Evolutionary conservation across 2,113 vertebrate species (phyloP), one percentile per base, ranked within the genome.

Genomic region (Natator depressus): DNA sequence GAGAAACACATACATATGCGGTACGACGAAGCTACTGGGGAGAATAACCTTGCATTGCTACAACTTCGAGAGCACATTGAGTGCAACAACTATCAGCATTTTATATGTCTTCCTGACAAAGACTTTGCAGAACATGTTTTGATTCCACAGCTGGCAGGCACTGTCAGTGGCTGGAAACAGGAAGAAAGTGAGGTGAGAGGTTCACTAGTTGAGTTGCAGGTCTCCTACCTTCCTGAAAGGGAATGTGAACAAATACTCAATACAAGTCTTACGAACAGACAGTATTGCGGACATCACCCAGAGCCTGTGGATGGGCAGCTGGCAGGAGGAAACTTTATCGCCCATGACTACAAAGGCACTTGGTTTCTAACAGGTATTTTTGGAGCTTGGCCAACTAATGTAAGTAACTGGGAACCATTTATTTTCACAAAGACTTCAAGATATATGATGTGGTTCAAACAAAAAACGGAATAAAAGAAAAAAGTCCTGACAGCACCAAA

Each of bases 311-410:
- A 35, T 5, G 95, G 95, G 13, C 72, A 0, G 3, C 95, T 98
- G 81, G 82, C 83, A 47, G 97, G 97, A 12, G 99, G 99, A 42
- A 98, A 98, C 16, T 97, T 98, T 2, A 93, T 98, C 2, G 98
- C 97, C 29, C 98, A 98, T 0, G 86, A 98, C n/a, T 98, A 99
- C 38, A 97, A 96, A 27, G 98, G 98, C 10, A 99, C 99, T 0
- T 99, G 98, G 92, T 99, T 99, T 86, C 97, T 99, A 59, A 99
- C 99, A 0, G 99, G 99, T 1, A 94, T 99, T 50, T 96, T 99
- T 81, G 95, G 98, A 27, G 95, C 98, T 0, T 91, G 88, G 4
- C 95, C 98, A 0, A 78, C 75, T 9, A 88, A 94, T 59, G 94
- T 83, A 17, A 51, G 91, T 35, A 96, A 97, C 4, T 55, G 47